Base-by-base conservation (phyloP, 1,140 invertebrate genomes). In the Drosophila ficusphila region DNA sequence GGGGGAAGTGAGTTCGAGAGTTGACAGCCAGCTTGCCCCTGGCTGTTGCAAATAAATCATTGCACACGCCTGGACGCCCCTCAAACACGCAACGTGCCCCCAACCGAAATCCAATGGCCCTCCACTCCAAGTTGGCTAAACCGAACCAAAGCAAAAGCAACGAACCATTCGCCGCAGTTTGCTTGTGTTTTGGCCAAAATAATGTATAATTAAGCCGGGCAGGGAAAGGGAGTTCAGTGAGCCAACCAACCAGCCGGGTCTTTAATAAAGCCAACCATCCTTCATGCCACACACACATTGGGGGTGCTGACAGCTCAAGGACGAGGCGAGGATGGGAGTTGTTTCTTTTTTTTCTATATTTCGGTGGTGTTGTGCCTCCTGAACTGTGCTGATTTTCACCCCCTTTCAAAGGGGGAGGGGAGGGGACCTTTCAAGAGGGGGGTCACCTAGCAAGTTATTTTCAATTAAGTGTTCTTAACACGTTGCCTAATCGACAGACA, bases 1-100 rank as follows among this genome's bases (percentile, higher is more conserved):
- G n/a, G n/a, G n/a, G n/a, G n/a, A n/a, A n/a, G 41, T 39, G 39
- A 36, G 47, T 46, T 46, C 56, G 39, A 54, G 47, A 71, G 58
- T 73, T 73, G 69, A 73, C 68, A 73, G 69, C 33, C 54, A 51
- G 67, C 31, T 11, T 48, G 57, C 67, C 56, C 29, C 42, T 54
- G 57, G 69, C 57, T 54, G 58, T 73, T 53, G 58, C 69, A 73
- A 73, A 73, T 73, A 73, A 73, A 73, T 73, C 70, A 73, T 73
- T 73, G 70, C 70, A 73, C 70, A 73, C 70, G 70, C 70, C 69
- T 73, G 70, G 70, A 72, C 70, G 70, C 72, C 51, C 47, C 58
- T 58, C 72, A 33, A 56, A 46, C 72, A 75, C 70, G 70, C 60
- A 65, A 75, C 71, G 29, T 54, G 51, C 51, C 44, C 52, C 42